Evolutionary conservation across 2,888 invertebrate species (phyloP).

Genomic region (Glyphotaelius pellucidus): DNA sequence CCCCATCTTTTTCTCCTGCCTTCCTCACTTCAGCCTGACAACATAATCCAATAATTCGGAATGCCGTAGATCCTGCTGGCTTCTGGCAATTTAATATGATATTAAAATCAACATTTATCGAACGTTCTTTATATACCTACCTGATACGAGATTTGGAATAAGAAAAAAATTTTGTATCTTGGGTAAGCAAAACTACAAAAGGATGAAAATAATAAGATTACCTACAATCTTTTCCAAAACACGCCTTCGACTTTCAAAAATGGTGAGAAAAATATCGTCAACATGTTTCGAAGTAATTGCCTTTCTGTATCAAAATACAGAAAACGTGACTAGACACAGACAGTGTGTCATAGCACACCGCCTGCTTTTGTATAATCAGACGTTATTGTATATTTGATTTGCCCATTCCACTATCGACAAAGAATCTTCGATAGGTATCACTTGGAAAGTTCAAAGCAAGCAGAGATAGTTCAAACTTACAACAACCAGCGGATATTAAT

Average conservation of each 20-base stretch:
- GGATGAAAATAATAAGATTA: background rate
- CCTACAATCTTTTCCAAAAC: background rate
- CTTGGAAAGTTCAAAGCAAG: no score
- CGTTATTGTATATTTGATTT: background rate
- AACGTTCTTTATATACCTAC: background rate
- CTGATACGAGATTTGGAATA: background rate
- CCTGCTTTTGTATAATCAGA: background rate
- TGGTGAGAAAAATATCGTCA: background rate
- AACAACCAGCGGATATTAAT: no score
- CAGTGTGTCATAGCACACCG: background rate
- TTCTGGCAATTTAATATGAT: background rate
- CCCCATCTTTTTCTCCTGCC: no score
- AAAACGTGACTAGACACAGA: background rate
- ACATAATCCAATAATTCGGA: background rate
- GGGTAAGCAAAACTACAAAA: background rate
- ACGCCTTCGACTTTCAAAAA: background rate
- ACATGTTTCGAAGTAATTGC: background rate
- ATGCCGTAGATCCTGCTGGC: background rate
- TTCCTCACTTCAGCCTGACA: background rate
- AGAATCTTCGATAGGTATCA: no score
- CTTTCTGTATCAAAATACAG: background rate
- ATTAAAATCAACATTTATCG: background rate
- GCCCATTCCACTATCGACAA: no score
- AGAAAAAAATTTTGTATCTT: background rate
- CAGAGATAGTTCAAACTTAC: no score